Evolutionary conservation across 2,797 vertebrate species (phyloP).

Genomic region (Choloepus didactylus): DNA sequence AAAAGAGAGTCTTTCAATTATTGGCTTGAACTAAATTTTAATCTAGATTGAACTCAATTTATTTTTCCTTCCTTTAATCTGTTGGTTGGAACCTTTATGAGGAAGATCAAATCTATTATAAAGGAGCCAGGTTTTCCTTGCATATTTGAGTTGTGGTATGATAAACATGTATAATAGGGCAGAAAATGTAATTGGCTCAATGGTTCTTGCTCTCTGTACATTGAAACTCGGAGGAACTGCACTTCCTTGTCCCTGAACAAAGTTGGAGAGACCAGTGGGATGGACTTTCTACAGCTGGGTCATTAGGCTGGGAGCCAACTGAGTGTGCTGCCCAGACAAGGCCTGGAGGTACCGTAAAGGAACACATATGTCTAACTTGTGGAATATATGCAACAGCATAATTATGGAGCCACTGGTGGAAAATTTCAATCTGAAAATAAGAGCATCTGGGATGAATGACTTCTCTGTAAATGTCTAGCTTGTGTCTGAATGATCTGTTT

Average conservation of each 20-base stretch:
- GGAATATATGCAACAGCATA: constrained; percentile 54
- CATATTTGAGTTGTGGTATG: constrained; percentile 48
- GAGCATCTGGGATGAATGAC: constrained; percentile 76
- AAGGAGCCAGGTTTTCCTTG: constrained; percentile 43
- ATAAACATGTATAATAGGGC: constrained; percentile 62
- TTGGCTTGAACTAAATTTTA: constrained; percentile 43
- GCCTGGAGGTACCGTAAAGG: constrained; percentile 72
- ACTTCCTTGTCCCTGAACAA: constrained; percentile 58
- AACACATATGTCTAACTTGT: constrained; percentile 75
- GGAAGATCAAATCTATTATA: constrained; percentile 30
- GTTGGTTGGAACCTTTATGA: constrained; percentile 35
- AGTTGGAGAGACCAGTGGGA: constrained; percentile 56
- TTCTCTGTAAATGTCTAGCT: constrained; percentile 76
- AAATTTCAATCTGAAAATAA: constrained; percentile 74
- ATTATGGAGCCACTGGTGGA: constrained; percentile 76
- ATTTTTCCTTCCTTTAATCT: constrained; percentile 52
- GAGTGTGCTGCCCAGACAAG: constrained; percentile 66
- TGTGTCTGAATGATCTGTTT: constrained; percentile 74
- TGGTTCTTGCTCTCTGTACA: constrained; percentile 52
- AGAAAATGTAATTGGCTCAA: constrained; percentile 36
- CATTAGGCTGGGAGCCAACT: constrained; percentile 74
- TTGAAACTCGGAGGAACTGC: constrained; percentile 29
- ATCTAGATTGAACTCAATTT: constrained; percentile 47
- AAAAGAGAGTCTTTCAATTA: constrained; percentile 24
- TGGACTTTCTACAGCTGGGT: background rate